A percentile compares a stretch with the other conserved stretches of the same genome.
Conservation (phyloP, 92 coral and sea anemone species). For the Parazoanthus atlanticus region DNA sequence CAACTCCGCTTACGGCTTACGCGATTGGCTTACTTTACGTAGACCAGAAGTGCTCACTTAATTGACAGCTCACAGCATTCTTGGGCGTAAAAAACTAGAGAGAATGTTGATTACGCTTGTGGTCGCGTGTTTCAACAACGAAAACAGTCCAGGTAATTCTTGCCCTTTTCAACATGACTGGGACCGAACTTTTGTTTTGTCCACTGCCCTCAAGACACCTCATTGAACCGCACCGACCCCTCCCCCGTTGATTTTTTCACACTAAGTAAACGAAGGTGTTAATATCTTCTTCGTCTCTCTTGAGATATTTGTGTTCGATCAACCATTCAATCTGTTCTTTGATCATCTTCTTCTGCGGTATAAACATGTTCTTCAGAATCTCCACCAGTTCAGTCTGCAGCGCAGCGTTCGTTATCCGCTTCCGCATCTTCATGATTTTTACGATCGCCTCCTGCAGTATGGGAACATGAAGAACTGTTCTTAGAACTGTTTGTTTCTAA, state of each 20-base stretch:
- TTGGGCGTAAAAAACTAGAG: not conserved
- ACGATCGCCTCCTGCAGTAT: slow-evolving; percentile 92
- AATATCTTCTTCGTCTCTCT: slow-evolving; percentile 93
- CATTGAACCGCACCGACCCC: not conserved
- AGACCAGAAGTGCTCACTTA: not conserved
- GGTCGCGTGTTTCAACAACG: too few species aligned
- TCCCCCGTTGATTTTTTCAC: slow-evolving; percentile 9
- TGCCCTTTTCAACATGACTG: too few species aligned
- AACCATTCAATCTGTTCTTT: slow-evolving; percentile 99
- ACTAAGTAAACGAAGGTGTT: slow-evolving; percentile 87
- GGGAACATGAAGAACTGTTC: not conserved
- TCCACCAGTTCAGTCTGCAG: slow-evolving; percentile 97
- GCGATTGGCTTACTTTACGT: not conserved
- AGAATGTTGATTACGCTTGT: too few species aligned
- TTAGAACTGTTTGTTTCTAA: not conserved
- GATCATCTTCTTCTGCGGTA: slow-evolving; percentile 99
- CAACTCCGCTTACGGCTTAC: too few species aligned
- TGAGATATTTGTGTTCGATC: slow-evolving; percentile 93
- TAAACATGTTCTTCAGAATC: slow-evolving; percentile 97
- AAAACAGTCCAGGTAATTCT: too few species aligned
- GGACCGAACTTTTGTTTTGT: too few species aligned
- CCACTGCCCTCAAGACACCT: not conserved
- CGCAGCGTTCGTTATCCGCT: slow-evolving; percentile 90
- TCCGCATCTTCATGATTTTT: slow-evolving; percentile 97
- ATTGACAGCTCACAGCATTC: not conserved